Conservation (phyloP, 2,888 invertebrate species). For the Coelinius sp. region DNA sequence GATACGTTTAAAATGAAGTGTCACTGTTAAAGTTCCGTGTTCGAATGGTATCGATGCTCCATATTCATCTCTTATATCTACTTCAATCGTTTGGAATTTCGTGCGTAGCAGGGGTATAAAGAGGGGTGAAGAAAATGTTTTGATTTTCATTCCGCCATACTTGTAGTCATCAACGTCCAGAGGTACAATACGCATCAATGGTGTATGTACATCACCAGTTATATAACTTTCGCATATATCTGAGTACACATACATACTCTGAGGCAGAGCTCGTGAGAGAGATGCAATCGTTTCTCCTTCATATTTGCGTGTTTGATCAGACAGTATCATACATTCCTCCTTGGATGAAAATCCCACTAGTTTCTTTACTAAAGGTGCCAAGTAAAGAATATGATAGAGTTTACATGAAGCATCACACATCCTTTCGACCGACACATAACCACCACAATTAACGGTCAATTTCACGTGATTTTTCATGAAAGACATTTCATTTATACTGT, state of each 20-base stretch:
- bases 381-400: conserved; percentile 4
- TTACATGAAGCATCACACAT: not conserved
- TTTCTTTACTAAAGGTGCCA: conserved; percentile 11
- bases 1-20: conserved; percentile 13
- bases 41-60: conserved; percentile 41
- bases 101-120: not conserved
- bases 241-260: not conserved
- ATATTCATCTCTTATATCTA: conserved; percentile 26
- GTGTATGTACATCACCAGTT: not conserved
- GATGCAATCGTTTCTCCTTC: not conserved
- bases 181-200: not conserved
- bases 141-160: not conserved
- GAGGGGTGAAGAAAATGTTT: not conserved
- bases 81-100: conserved; percentile 28
- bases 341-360: conserved; percentile 7
- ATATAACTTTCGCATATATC: not conserved
- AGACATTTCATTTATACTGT: not conserved
- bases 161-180: not conserved
- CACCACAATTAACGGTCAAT: not conserved
- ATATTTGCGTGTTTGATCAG: not conserved
- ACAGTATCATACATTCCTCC: not conserved
- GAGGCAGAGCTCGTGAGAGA: not conserved
- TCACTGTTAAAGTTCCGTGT: conserved; percentile 30
- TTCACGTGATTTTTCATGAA: not conserved
- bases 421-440: not conserved